A percentile compares a stretch with the other conserved stretches of the same genome.
Evolutionary conservation across 2,888 invertebrate species (phyloP).

Genomic region (Hirudinaria manillensis): DNA sequence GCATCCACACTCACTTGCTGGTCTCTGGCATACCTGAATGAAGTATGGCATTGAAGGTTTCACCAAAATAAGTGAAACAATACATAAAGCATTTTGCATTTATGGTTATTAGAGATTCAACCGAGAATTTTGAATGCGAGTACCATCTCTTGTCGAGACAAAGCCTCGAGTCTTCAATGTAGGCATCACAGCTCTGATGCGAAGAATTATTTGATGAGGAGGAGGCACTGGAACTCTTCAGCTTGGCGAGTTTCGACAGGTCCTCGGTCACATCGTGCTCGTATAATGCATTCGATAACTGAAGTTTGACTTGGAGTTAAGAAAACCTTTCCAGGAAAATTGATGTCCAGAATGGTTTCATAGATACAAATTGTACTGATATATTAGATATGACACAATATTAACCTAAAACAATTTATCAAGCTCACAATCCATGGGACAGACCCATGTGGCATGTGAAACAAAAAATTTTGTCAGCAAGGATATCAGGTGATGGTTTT

Average conservation of each 20-base stretch:
- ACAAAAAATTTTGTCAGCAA: conserved; percentile 39
- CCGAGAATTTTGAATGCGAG: background rate
- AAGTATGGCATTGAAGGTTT: background rate
- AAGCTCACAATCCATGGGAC: background rate
- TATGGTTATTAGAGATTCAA: background rate
- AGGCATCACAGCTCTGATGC: conserved; percentile 18
- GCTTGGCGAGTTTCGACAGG: background rate
- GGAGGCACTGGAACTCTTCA: background rate
- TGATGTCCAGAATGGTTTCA: background rate
- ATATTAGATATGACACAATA: too few species aligned
- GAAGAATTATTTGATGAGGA: conserved; percentile 4
- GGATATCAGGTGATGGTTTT: conserved; percentile 54
- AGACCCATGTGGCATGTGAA: background rate
- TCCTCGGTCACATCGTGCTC: conserved; percentile 4
- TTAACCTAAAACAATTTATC: background rate
- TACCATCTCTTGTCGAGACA: conserved; percentile 31
- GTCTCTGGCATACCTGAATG: conserved; percentile 27
- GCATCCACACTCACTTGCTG: conserved; percentile 28
- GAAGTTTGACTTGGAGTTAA: background rate
- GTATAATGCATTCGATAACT: background rate
- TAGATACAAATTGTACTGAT: too few species aligned
- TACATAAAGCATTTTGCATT: background rate
- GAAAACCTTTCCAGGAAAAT: background rate
- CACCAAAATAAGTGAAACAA: too few species aligned
- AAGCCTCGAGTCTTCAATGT: conserved; percentile 27